phyloP scores from a whole-genome alignment of 2,797 vertebrate species.

The Acipenser transmontanus region DNA sequence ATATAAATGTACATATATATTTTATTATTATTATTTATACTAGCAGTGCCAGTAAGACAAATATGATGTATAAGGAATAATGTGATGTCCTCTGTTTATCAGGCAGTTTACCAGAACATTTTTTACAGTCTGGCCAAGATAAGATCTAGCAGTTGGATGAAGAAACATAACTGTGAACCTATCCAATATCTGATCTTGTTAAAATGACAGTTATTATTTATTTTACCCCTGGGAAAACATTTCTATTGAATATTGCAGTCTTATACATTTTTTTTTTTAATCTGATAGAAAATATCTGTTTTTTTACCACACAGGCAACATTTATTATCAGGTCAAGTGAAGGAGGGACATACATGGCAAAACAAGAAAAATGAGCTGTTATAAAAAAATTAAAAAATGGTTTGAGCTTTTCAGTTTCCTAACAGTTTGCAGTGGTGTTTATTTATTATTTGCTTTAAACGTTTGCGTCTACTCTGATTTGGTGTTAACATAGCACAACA shows the following conservation, averaged over 20 bases:
- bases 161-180: neutral
- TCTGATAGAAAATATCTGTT: too few species aligned
- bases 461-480: slow-evolving; percentile 4
- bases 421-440: slow-evolving; percentile 19
- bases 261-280: neutral
- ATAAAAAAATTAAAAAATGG: too few species aligned
- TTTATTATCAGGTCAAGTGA: too few species aligned
- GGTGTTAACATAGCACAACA: neutral
- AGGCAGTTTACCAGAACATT: neutral
- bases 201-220: neutral
- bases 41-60: too few species aligned
- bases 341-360: too few species aligned
- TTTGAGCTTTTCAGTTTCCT: slow-evolving; percentile 2
- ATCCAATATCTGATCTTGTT: neutral
- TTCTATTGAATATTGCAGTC: neutral
- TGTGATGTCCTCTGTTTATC: neutral
- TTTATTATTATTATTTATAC: too few species aligned
- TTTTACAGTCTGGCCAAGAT: neutral
- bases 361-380: too few species aligned
- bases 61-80: too few species aligned
- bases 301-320: too few species aligned
- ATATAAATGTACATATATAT: too few species aligned
- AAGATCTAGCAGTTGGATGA: neutral
- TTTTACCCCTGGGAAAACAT: neutral
- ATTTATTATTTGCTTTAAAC: slow-evolving; percentile 19